Conservation (phyloP, 2,113 vertebrate species). For the Ia io region DNA sequence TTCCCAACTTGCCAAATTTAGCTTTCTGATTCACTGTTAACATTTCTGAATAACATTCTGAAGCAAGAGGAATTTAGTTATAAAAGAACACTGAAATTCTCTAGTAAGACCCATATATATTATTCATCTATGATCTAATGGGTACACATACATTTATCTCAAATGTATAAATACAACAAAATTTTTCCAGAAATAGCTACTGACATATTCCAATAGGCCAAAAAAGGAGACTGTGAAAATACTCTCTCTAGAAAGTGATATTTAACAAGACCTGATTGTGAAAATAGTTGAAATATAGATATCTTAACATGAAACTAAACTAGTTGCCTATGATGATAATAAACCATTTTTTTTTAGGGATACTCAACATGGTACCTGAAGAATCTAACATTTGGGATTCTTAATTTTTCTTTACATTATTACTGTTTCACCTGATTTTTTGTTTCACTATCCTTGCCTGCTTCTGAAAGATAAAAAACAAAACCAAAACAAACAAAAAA, state of each 20-base stretch:
- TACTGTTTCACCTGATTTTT: background rate
- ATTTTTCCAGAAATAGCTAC: background rate
- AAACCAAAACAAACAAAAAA: background rate
- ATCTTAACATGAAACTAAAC: background rate
- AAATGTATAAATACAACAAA: conserved; percentile 19
- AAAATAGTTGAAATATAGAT: background rate
- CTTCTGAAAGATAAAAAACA: background rate
- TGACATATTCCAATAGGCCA: background rate
- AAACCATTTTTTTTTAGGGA: background rate
- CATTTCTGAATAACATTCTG: background rate
- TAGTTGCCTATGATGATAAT: background rate
- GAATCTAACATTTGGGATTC: background rate
- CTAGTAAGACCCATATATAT: background rate
- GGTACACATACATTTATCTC: conserved; percentile 35
- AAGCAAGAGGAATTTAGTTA: conserved; percentile 17
- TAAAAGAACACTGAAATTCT: conserved; percentile 22
- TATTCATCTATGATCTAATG: conserved; percentile 7
- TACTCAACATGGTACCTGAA: background rate
- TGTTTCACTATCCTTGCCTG: background rate
- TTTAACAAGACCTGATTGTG: background rate
- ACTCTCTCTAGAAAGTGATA: background rate
- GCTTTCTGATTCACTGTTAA: background rate
- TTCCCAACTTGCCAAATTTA: background rate
- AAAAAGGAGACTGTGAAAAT: background rate
- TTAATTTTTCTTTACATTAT: background rate